Base-by-base conservation (phyloP, 2,888 invertebrate species). In the Acrobasis repandana region DNA sequence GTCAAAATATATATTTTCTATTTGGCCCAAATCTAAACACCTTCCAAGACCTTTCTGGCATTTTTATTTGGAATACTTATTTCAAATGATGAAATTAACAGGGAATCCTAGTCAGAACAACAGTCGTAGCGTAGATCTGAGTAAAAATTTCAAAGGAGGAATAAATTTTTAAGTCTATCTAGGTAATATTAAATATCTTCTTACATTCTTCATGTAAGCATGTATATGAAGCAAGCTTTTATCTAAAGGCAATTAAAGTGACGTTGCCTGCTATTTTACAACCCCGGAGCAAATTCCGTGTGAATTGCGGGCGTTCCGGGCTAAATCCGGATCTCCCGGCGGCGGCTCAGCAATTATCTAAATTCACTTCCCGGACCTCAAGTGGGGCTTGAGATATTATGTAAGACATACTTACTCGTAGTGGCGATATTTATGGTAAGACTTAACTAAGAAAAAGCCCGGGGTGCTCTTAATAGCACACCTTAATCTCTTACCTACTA, bases 361-460 rank as follows among this genome's bases (percentile, higher is more conserved):
- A 52, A 52, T 36, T 52, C 52, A 36, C 52, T 36, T 36, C 36
- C 52, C 15, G 16, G 11, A 1, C 28, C 14, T 18, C 20, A 18
- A 20, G 20, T 50, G 18, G 16, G 36, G 36, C 36, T n/a, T 36
- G 52, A 16, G 52, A 36, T 34, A 43, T 43, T 43, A 43, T n/a
- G 43, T 43, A 11, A 14, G 43, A 43, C 43, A n/a, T 28, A 28
- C 28, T 28, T 28, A 28, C 28, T 8, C 28, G 28, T 43, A 43
- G 43, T 10, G 14, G 43, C 43, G 38, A 38, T 43, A 43, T 43
- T 43, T 43, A 43, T 43, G 43, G 43, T 43, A 14, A 43, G n/a
- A n/a, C n/a, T 9, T 14, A 43, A 43, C 71, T 43, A 43, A 11
- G 4, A 38, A 38, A 38, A 75, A 74, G 68, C 72, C 75, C 73